Conservation (phyloP, 2,113 vertebrate species). For the Xyrauchen texanus region DNA sequence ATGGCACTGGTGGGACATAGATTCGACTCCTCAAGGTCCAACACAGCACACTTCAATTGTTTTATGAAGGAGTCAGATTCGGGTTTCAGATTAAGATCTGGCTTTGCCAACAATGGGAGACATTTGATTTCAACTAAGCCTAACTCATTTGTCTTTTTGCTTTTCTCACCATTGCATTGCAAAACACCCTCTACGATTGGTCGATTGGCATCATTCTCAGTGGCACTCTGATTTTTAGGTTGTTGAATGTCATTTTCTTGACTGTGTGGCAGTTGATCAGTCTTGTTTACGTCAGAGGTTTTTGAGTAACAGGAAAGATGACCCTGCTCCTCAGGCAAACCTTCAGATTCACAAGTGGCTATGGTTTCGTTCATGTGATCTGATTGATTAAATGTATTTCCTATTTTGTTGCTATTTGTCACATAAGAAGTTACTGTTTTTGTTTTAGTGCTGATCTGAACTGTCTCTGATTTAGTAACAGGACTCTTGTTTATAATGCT, state of each 20-base stretch:
- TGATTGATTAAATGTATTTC: conserved; percentile 4
- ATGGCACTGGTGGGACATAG: background rate
- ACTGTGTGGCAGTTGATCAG: background rate
- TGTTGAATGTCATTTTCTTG: background rate
- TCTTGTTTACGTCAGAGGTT: background rate
- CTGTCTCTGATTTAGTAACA: background rate
- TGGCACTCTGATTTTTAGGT: background rate
- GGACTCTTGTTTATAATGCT: background rate
- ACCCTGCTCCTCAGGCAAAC: background rate
- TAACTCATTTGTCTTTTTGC: background rate
- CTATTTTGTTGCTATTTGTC: background rate
- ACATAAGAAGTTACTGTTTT: background rate
- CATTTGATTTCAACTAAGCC: background rate
- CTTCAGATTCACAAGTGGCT: background rate
- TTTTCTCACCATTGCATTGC: background rate
- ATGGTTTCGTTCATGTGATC: background rate
- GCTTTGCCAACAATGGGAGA: background rate
- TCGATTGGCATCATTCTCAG: background rate
- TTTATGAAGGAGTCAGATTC: background rate
- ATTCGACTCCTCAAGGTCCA: conserved; percentile 17
- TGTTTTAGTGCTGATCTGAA: background rate
- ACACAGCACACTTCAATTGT: conserved; percentile 1
- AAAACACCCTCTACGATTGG: background rate
- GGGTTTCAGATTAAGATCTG: background rate
- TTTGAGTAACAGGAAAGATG: background rate